Evolutionary conservation across 2,797 vertebrate genomes (phyloP), one percentile per base, ranked within the genome.

Genomic region (Mallotus villosus): DNA sequence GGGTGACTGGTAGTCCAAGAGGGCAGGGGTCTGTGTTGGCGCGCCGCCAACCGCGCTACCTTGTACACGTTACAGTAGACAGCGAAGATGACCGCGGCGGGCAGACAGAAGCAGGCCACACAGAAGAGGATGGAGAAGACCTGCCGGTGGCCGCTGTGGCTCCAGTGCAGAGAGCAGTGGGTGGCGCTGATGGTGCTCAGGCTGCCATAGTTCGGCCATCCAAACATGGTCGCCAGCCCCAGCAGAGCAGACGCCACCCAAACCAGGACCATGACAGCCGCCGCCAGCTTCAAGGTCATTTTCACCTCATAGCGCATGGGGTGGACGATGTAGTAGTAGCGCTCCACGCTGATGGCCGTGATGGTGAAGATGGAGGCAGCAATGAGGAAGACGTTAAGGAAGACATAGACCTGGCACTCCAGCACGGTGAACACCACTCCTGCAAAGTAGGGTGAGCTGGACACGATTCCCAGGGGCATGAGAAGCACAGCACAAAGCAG

Each of bases 301-400:
- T 95, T 95, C 21, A 94, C 92, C 78, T 96, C 94, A 0, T 97
- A 97, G 76, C 90, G 93, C 94, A 98, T 92, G 14, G 97, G 97
- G 59, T 97, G 95, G 46, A 96, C 94, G 0, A 98, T 97, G 85
- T 97, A 95, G 82, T 96, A 97, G 87, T 95, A 98, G 17, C 97
- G 91, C 82, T 97, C 96, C 64, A 98, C 92, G 0, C 96, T 96
- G 81, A 98, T 96, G 64, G 94, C 90, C 0, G 95, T 96, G 84
- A 98, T 91, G 57, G 96, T 96, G 68, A 98, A 93, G 78, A 97
- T 96, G 37, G 95, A 96, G 67, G 95, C 95, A 0, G 95, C 94
- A 58, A 97, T 92, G 81, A 98, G 94, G 62, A 92, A 90, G 0
- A 95, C 91, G 0, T 95, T 96, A 63, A 97, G 89, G 85, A 96